These are phyloP conservation scores for Trochalopteron elliotii DNA, from an alignment of 2,113 vertebrate species.

Conservation along the genomic window DNA sequence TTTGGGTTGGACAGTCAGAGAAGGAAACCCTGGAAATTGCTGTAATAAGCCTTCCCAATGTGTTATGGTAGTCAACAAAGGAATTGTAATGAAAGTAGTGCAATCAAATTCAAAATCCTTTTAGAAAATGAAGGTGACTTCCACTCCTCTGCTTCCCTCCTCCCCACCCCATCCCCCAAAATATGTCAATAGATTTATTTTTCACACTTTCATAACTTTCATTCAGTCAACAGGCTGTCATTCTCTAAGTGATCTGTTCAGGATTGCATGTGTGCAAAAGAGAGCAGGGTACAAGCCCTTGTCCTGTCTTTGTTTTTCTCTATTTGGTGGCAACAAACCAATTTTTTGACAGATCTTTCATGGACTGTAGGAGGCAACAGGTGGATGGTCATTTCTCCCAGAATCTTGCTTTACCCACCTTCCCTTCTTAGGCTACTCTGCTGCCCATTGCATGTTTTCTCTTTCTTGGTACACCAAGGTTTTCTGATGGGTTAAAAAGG, in stretches of 20 bases:
- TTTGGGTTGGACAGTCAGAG: not conserved
- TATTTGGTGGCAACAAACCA: not conserved
- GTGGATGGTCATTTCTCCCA: not conserved
- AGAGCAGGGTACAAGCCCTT: not conserved
- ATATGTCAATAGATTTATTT: not conserved
- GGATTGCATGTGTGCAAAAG: not conserved
- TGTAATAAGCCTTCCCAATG: not conserved
- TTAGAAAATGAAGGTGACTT: not conserved
- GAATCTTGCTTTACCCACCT: not conserved
- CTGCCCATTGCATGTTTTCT: not conserved
- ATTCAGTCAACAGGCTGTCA: not conserved
- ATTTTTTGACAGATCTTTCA: not conserved
- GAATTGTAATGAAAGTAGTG: not conserved
- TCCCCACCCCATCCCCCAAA: not conserved
- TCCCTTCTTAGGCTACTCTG: not conserved
- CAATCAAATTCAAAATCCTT: not conserved
- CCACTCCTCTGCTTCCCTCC: not conserved
- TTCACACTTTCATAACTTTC: not conserved
- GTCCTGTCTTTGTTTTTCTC: not conserved
- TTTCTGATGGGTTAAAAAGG: not conserved
- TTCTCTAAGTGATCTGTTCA: not conserved
- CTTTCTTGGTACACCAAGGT: not conserved
- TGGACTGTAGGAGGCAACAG: not conserved
- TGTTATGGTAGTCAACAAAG: not conserved
- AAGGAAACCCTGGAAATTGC: not conserved